Percentiles rank a stretch among this genome's conserved stretches.
phyloP scores from a whole-genome alignment of 1,140 invertebrate genomes.

The Octopus bimaculoides region DNA sequence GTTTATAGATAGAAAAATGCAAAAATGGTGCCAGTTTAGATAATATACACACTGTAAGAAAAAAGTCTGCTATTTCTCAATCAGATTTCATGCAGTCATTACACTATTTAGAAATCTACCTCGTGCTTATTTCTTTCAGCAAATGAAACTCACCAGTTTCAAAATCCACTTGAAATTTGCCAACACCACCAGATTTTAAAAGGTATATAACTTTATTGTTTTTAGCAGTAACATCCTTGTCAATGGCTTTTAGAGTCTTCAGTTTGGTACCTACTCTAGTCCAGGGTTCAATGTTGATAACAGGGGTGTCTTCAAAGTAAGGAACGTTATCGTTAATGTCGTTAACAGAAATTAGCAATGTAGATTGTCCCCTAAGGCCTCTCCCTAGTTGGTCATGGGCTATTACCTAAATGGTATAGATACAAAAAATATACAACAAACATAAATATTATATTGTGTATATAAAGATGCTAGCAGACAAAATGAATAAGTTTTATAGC shows the following conservation, averaged over 20 bases:
- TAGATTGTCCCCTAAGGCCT: conserved; percentile 13
- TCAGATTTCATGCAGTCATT: too few relatives aligned
- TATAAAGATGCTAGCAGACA: too few relatives aligned
- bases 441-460: too few relatives aligned
- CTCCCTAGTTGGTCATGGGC: conserved; percentile 18
- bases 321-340: conserved; percentile 26
- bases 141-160: conserved; percentile 17
- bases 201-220: conserved; percentile 20
- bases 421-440: not conserved
- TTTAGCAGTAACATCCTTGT: conserved; percentile 14
- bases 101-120: too few relatives aligned
- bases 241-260: conserved; percentile 13
- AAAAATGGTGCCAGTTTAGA: too few relatives aligned
- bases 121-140: too few relatives aligned
- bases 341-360: conserved; percentile 16
- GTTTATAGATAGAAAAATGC: too few relatives aligned
- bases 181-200: conserved; percentile 17
- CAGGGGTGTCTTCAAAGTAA: conserved; percentile 7
- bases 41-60: too few relatives aligned
- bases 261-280: conserved; percentile 11
- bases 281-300: conserved; percentile 9
- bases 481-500: too few relatives aligned
- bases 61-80: too few relatives aligned
- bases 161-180: conserved; percentile 24
- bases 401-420: conserved; percentile 9